phyloP scores from a whole-genome alignment of 2,888 invertebrate genomes.

The Himalopsyche japonica region DNA sequence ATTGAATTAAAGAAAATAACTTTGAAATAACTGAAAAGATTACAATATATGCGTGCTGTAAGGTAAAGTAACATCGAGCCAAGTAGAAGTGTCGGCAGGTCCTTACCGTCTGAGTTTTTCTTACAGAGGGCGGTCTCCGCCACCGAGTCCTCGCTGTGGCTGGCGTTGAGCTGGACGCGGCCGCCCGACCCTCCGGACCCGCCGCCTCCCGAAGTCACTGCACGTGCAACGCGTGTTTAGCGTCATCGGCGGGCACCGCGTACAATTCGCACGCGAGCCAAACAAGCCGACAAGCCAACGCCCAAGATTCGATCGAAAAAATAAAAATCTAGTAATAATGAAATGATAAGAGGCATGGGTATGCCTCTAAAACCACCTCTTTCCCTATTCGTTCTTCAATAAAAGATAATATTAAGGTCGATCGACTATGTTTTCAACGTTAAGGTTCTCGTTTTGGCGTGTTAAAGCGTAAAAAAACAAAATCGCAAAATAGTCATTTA shows the following conservation, averaged over 20 bases:
- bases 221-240: background rate
- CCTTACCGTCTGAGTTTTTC: constrained; percentile 83
- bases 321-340: constrained; percentile 20
- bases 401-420: background rate
- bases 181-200: constrained; percentile 42
- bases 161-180: constrained; percentile 63
- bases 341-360: background rate
- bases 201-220: background rate
- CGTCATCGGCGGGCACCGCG: too few species aligned
- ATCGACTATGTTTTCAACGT: background rate
- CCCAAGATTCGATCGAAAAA: constrained; percentile 24
- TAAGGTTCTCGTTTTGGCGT: background rate
- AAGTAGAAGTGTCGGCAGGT: constrained; percentile 26
- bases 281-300: constrained; percentile 35
- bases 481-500: background rate
- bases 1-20: too few species aligned
- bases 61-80: constrained; percentile 49
- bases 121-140: constrained; percentile 79
- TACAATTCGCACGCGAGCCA: constrained; percentile 22
- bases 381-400: background rate
- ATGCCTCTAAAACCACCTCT: background rate
- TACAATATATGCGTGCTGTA: constrained; percentile 29
- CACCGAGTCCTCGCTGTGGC: constrained; percentile 81
- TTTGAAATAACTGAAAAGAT: background rate
- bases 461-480: background rate